Base-by-base conservation (phyloP, 2,888 invertebrate genomes). In the Cryptophagus acutangulus region DNA sequence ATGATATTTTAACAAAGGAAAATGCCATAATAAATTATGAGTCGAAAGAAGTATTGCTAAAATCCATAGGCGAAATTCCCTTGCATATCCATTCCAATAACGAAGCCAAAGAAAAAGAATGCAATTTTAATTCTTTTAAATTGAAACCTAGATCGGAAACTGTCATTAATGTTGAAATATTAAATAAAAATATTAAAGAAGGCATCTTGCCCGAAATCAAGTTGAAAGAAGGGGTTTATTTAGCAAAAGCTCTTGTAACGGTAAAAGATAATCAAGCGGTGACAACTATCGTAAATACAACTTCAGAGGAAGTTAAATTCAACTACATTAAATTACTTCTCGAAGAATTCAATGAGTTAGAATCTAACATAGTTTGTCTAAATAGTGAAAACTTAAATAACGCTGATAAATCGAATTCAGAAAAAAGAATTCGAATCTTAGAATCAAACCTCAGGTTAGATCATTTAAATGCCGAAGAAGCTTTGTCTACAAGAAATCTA, bases 101-200 rank as follows among this genome's bases (percentile, higher is more conserved):
- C 9, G 12, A 8, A 4, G 26, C n/a, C 9, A 26, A n/a, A 12
- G 26, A 26, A 26, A n/a, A 26, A 26, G 3, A 3, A n/a, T n/a
- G n/a, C n/a, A n/a, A n/a, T n/a, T n/a, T n/a, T n/a, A n/a, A n/a
- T n/a, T n/a, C n/a, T n/a, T n/a, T n/a, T 15, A 31, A n/a, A 10
- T 15, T 46, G n/a, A 28, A 33, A 9, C 45, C 53, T 14, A 28
- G 50, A 24, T 45, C 41, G 9, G 52, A 53, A 48, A 45, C 48
- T 10, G 25, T 51, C n/a, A 37, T 54, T 18, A 36, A 53, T 41
- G 40, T 53, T 6, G 30, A 46, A 12, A 36, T 53, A 29, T 17
- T 39, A 17, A 51, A 52, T 41, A 8, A 16, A 8, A 18, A 51
- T 17, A 38, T 49, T 25, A 35, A 33, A 20, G 36, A 50, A 41